Base-by-base conservation (phyloP, 2,888 invertebrate species). In the Coelopa pilipes region DNA sequence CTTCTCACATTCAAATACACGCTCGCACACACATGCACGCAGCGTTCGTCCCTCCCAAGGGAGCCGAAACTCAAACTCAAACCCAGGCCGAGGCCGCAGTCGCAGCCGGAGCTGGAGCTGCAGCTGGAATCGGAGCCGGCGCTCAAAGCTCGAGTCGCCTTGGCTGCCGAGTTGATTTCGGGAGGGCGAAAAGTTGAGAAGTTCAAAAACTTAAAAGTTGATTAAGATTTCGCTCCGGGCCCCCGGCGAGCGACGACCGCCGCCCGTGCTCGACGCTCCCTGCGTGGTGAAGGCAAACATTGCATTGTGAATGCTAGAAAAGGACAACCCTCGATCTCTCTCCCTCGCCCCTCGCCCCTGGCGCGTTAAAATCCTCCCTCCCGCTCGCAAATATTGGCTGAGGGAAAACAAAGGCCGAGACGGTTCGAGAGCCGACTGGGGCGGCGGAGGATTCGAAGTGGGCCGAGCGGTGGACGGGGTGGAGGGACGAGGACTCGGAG, bases 191-290 rank as follows among this genome's bases (percentile, higher is more conserved):
- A 63, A 71, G 65, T 53, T 63, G 65, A 71, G 65, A 71, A 65
- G 71, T 71, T 63, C 34, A n/a, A 62, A 68, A 73, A 73, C 73
- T 68, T 73, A 62, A 72, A 68, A 73, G 50, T 73, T 73, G 73
- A 73, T 73, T 73, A 73, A 73, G 73, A 73, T 73, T 73, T 73
- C 62, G 50, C 68, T 46, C 49, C 68, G 60, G 73, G 73, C 45
- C 15, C 50, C 34, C 34, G 0, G 24, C 55, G 24, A 49, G 19
- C n/a, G 34, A 34, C 34, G 34, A 4, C 34, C 34, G 34, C 7
- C 34, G 2, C 21, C 19, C 60, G 21, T n/a, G 59, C 71, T 13
- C n/a, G n/a, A n/a, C n/a, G n/a, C n/a, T n/a, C n/a, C n/a, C n/a
- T n/a, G n/a, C 19, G 7, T 72, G 47, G 49, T 12, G 45, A 17